These are phyloP conservation scores for Danionella cerebrum DNA, from an alignment of 2,113 vertebrate genomes.

Conservation along the genomic window DNA sequence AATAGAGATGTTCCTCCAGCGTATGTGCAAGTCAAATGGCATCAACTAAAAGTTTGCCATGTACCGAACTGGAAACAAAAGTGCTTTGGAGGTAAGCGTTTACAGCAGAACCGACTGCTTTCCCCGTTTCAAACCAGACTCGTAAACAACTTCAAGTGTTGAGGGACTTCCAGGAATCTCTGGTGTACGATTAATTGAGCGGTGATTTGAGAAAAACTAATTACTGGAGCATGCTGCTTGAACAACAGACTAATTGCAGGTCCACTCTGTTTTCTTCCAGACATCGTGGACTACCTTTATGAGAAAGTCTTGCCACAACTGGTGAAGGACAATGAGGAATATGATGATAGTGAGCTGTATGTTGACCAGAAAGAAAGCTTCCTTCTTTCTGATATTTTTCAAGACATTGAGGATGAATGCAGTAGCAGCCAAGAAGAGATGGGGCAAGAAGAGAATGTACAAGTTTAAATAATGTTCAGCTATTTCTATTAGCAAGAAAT, in stretches of 20 bases:
- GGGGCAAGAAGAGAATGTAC: background rate
- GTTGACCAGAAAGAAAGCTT: slow-evolving; percentile 1
- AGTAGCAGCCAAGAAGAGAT: background rate
- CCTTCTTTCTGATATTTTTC: slow-evolving; percentile 44
- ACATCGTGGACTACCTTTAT: slow-evolving; percentile 55
- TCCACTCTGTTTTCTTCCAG: slow-evolving; percentile 35
- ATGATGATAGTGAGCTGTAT: background rate
- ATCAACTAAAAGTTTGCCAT: slow-evolving; percentile 46
- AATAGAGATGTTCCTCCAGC: slow-evolving; percentile 46
- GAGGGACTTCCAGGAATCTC: background rate
- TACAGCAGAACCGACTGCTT: background rate
- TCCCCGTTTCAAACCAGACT: background rate
- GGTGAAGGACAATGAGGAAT: background rate
- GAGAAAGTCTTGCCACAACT: slow-evolving; percentile 32
- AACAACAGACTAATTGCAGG: background rate
- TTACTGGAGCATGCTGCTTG: background rate
- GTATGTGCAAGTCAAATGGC: slow-evolving; percentile 50
- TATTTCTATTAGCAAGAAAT: no score
- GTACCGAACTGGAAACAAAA: slow-evolving; percentile 49
- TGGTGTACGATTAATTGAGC: background rate
- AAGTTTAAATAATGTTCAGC: no score
- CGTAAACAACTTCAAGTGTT: background rate
- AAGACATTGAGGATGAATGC: slow-evolving; percentile 20
- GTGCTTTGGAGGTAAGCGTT: slow-evolving; percentile 49
- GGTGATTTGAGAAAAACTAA: background rate